phyloP scores from a whole-genome alignment of 2,113 vertebrate genomes.

The Carassius carassius region DNA sequence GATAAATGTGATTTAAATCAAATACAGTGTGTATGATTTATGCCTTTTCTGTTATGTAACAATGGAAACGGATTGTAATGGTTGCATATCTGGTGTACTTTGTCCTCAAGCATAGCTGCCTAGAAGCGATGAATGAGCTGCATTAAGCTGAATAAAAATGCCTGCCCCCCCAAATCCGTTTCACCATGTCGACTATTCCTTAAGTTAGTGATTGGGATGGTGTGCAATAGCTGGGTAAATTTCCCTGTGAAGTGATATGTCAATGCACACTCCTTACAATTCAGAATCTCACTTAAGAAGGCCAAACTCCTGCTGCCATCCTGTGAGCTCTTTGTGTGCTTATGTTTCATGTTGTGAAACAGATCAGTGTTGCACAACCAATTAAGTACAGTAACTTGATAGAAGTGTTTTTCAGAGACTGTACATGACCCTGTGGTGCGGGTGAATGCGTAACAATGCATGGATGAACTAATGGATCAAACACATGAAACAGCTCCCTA shows the following conservation, averaged over 20 bases:
- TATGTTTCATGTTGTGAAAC: not conserved
- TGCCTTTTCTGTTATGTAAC: not conserved
- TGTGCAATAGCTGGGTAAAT: not conserved
- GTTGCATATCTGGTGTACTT: not conserved
- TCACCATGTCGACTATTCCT: not conserved
- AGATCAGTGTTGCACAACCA: not conserved
- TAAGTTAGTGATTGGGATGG: not conserved
- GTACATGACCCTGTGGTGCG: not conserved
- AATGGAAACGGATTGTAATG: not conserved
- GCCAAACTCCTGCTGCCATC: not conserved
- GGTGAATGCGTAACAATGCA: not conserved
- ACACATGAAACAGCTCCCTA: conserved; percentile 61
- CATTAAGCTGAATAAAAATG: conserved; percentile 12
- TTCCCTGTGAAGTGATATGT: not conserved
- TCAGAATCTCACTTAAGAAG: not conserved
- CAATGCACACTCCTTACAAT: not conserved
- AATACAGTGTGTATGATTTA: not conserved
- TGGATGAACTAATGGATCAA: not conserved
- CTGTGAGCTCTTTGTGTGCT: not conserved
- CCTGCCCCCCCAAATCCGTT: not conserved
- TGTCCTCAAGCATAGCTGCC: not conserved
- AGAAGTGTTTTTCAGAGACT: conserved; percentile 24
- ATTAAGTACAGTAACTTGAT: conserved; percentile 15
- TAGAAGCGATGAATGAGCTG: not conserved
- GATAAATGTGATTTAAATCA: not conserved